A percentile compares a stretch with the other conserved stretches of the same genome.
Conservation (phyloP, 2,113 vertebrate species). For the Petaurus breviceps region DNA sequence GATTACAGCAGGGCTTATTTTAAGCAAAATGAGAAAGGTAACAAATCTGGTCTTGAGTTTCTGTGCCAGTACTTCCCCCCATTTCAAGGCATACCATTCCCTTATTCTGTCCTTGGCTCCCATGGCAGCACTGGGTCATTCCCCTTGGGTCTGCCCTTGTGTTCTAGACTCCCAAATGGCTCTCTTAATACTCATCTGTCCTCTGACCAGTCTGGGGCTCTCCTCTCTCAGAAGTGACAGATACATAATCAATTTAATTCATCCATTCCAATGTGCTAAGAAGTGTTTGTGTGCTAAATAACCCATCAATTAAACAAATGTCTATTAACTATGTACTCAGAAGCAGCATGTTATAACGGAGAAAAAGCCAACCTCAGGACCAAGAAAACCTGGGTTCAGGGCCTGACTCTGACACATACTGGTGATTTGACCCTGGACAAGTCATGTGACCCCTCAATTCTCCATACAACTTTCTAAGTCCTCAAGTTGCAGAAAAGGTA, state of each 20-base stretch:
- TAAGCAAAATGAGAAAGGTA: neutral
- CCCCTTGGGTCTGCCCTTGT: neutral
- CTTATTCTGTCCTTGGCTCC: neutral
- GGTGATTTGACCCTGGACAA: neutral
- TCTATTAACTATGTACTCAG: neutral
- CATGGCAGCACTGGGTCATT: neutral
- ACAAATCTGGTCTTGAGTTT: neutral
- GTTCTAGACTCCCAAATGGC: neutral
- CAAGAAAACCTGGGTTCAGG: neutral
- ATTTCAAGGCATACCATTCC: neutral
- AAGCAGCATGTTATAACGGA: neutral
- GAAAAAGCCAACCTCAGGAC: neutral
- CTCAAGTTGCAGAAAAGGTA: neutral
- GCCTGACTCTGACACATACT: too few species aligned
- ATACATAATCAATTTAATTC: neutral
- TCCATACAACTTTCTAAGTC: neutral
- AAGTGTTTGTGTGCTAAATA: neutral
- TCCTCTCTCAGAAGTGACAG: neutral
- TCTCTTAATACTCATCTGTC: neutral
- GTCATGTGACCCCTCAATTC: neutral
- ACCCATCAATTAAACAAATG: neutral
- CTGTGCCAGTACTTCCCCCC: neutral
- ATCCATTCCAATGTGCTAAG: neutral
- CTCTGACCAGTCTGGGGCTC: neutral
- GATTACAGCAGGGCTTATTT: neutral